Evolutionary conservation across 2,113 vertebrate genomes (phyloP).

Genomic region (Halichoeres trimaculatus): DNA sequence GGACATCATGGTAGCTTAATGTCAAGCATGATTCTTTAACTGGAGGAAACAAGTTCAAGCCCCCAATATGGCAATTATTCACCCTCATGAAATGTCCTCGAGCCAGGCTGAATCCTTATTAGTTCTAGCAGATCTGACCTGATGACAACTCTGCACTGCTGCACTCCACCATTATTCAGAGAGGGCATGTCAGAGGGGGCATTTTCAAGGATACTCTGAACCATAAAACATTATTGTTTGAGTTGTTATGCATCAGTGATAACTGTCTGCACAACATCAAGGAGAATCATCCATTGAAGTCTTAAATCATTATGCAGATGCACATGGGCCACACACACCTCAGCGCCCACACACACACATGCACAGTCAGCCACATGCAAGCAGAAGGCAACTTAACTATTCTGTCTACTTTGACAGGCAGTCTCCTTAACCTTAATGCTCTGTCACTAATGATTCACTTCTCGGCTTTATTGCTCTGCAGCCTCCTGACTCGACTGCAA

Average conservation of each 20-base stretch:
- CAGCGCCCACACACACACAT: slow-evolving; percentile 21
- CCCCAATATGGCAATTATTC: slow-evolving; percentile 34
- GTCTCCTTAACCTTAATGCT: slow-evolving; percentile 54
- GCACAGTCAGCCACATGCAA: slow-evolving; percentile 23
- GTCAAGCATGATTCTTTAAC: slow-evolving; percentile 18
- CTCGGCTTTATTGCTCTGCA: slow-evolving; percentile 45
- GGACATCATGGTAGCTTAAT: background rate
- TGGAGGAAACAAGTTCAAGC: slow-evolving; percentile 19
- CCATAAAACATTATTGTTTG: slow-evolving; percentile 10
- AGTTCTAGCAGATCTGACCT: slow-evolving; percentile 26
- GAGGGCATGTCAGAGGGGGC: background rate
- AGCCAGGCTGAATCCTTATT: slow-evolving; percentile 40
- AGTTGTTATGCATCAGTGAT: background rate
- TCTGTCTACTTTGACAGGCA: slow-evolving; percentile 60
- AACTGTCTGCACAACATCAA: slow-evolving; percentile 24
- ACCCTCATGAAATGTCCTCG: slow-evolving; percentile 34
- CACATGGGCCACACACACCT: slow-evolving; percentile 4
- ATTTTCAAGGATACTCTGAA: slow-evolving; percentile 22
- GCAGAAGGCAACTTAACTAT: slow-evolving; percentile 28
- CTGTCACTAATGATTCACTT: slow-evolving; percentile 66
- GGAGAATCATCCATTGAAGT: slow-evolving; percentile 48
- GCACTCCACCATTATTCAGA: slow-evolving; percentile 1
- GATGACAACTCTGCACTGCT: slow-evolving; percentile 13
- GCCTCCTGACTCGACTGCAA: slow-evolving; percentile 52
- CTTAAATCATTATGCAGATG: slow-evolving; percentile 32